phyloP scores from a whole-genome alignment of 2,113 vertebrate genomes.

The Cyanoderma ruficeps region DNA sequence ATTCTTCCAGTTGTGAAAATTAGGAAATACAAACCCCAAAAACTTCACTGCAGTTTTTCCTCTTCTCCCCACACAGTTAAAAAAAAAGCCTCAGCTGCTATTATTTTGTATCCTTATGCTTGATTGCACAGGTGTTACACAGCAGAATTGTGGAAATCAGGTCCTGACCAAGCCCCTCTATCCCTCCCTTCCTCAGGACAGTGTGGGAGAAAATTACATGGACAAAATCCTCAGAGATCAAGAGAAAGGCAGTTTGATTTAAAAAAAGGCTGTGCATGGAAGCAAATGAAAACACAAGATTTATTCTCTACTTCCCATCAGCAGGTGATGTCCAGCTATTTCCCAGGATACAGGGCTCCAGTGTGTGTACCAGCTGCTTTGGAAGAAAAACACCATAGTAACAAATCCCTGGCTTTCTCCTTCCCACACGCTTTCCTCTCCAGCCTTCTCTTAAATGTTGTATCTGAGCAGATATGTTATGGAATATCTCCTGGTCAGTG shows the following conservation, averaged over 20 bases:
- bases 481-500: background rate
- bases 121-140: background rate
- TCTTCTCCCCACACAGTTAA: background rate
- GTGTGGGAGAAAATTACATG: background rate
- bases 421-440: background rate
- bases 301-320: background rate
- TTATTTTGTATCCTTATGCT: background rate
- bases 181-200: background rate
- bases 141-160: background rate
- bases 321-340: background rate
- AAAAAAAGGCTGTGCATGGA: background rate
- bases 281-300: background rate
- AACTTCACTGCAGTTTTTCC: background rate
- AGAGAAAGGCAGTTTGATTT: background rate
- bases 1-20: background rate
- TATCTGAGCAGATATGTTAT: background rate
- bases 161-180: background rate
- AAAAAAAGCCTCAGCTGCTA: background rate
- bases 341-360: background rate
- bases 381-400: fast-evolving
- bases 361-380: background rate
- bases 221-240: background rate
- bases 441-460: background rate
- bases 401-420: background rate
- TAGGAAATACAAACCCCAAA: too few relatives aligned